phyloP scores from a whole-genome alignment of 2,797 vertebrate genomes.

The Myripristis murdjan region DNA sequence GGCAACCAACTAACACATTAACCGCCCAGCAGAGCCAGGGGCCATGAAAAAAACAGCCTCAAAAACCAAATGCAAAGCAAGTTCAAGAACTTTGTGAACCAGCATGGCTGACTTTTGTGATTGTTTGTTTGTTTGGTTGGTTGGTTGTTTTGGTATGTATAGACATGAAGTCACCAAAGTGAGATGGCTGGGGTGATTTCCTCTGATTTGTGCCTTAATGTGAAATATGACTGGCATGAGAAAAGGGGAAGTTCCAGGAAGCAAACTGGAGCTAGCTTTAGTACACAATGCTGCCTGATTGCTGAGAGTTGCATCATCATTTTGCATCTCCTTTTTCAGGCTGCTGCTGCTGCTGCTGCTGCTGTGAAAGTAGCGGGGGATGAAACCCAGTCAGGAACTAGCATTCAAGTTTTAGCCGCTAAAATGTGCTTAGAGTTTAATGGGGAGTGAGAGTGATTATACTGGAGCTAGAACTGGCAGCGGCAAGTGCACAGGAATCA shows the following conservation, averaged over 20 bases:
- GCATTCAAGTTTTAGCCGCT: conserved; percentile 5
- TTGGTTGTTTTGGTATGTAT: no score
- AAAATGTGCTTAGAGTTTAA: background rate
- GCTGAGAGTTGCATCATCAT: conserved; percentile 80
- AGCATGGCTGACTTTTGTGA: background rate
- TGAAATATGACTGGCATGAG: conserved; percentile 62
- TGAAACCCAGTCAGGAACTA: conserved; percentile 42
- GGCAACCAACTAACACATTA: conserved; percentile 44
- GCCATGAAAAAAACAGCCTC: conserved; percentile 1
- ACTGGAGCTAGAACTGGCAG: background rate
- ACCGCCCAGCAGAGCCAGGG: conserved; percentile 31
- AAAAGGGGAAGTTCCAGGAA: conserved; percentile 76
- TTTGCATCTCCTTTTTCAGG: conserved; percentile 34
- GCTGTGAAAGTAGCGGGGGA: conserved; percentile 51
- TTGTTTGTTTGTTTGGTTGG: background rate
- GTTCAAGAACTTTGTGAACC: conserved; percentile 13
- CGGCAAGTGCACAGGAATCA: background rate
- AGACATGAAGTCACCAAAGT: background rate
- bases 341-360: conserved; percentile 41
- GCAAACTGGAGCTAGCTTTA: conserved; percentile 46
- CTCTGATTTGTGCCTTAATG: conserved; percentile 33
- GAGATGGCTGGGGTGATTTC: conserved; percentile 31
- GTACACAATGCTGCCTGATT: conserved; percentile 79
- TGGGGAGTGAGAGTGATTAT: conserved; percentile 25
- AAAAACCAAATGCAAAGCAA: conserved; percentile 18